Percentiles rank a stretch among this genome's conserved stretches.
These are phyloP conservation scores for Emmelina monodactyla DNA, from an alignment of 2,888 invertebrate species.

Conservation along the genomic window DNA sequence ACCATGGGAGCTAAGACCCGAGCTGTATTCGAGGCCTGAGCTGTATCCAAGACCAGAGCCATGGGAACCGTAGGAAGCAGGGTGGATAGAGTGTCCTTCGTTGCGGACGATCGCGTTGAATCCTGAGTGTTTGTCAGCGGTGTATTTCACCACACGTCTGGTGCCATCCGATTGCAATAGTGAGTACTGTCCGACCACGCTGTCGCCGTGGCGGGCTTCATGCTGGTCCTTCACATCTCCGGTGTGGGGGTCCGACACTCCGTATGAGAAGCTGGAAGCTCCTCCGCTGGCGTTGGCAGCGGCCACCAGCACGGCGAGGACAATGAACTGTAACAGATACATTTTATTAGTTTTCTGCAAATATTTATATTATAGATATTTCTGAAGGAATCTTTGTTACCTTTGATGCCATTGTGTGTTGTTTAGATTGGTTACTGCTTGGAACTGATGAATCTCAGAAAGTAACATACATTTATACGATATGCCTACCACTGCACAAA, in stretches of 20 bases:
- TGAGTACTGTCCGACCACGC: slow-evolving; percentile 63
- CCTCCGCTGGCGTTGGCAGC: slow-evolving; percentile 19
- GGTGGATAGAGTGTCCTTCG: slow-evolving; percentile 26
- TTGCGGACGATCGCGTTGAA: slow-evolving; percentile 66
- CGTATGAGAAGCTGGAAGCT: slow-evolving; percentile 59
- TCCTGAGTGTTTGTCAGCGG: slow-evolving; percentile 53
- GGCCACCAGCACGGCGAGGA: slow-evolving; percentile 32
- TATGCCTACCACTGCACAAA: no score
- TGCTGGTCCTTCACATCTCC: slow-evolving; percentile 65
- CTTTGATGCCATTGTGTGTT: no score
- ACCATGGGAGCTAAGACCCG: no score
- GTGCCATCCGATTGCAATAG: slow-evolving; percentile 62
- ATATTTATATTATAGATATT: no score
- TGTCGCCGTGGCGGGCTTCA: slow-evolving; percentile 53
- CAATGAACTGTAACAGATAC: slow-evolving; percentile 42
- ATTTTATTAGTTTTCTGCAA: no score
- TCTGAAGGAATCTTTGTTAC: no score
- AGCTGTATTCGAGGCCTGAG: no score
- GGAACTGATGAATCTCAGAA: no score
- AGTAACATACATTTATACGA: no score
- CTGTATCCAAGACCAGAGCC: no score
- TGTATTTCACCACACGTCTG: slow-evolving; percentile 62
- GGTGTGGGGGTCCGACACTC: slow-evolving; percentile 63
- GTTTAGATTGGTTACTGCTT: no score
- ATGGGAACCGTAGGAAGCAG: slow-evolving; percentile 23